phyloP scores from a whole-genome alignment of 2,888 invertebrate genomes.

The Podabrus alpinus region DNA sequence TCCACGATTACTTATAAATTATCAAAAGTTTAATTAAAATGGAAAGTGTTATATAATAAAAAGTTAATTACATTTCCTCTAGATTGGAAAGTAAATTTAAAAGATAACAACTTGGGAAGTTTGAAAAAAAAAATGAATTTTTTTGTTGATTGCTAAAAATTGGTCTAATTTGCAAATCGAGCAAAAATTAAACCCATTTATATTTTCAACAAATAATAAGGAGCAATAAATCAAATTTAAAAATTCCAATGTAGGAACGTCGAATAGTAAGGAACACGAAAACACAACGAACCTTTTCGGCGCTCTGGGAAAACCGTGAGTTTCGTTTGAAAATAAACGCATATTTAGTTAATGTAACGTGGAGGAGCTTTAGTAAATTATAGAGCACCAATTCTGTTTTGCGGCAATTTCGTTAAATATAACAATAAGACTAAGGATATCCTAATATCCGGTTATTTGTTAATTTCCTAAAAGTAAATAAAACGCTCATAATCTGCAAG shows the following conservation, averaged over 20 bases:
- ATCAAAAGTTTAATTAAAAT: not conserved
- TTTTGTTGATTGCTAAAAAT: not conserved
- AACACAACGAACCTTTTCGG: not conserved
- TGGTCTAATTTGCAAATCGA: not conserved
- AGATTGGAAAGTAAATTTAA: not conserved
- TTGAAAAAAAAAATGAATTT: not conserved
- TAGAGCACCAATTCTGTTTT: constrained; percentile 12
- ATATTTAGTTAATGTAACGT: constrained; percentile 12
- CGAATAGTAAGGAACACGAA: not conserved
- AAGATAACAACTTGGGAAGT: not conserved
- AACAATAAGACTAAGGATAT: constrained; percentile 17
- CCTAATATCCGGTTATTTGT: constrained; percentile 31
- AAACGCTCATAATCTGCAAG: constrained; percentile 17
- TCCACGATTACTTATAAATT: not conserved
- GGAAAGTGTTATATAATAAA: not conserved
- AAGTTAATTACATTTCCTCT: not conserved
- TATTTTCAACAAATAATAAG: not conserved
- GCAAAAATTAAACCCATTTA: constrained; percentile 5
- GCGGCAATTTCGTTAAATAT: constrained; percentile 15
- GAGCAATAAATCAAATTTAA: constrained; percentile 21
- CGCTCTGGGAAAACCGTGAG: constrained; percentile 14
- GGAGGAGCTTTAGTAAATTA: constrained; percentile 4
- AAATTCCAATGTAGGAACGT: constrained; percentile 5
- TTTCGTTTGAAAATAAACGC: constrained; percentile 21
- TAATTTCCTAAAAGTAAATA: constrained; percentile 25